Conservation (phyloP, 2,113 vertebrate species). For the Prolemur simus region DNA sequence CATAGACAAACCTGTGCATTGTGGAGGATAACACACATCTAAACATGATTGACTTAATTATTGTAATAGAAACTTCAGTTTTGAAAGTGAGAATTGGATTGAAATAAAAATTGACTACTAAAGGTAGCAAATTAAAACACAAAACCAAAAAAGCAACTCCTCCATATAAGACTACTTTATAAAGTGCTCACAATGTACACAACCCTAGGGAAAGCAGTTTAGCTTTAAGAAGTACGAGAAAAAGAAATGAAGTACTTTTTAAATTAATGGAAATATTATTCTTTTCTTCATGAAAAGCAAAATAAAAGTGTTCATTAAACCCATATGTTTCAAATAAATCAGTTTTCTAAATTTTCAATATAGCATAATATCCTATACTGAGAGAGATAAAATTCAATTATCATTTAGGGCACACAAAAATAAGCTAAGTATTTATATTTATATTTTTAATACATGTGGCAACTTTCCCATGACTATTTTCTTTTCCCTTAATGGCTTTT, state of each 20-base stretch:
- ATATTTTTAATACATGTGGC: constrained; percentile 54
- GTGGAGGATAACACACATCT: not conserved
- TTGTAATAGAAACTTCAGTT: not conserved
- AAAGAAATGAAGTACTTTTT: constrained; percentile 43
- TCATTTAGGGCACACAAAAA: constrained; percentile 59
- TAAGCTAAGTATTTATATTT: constrained; percentile 67
- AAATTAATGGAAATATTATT: constrained; percentile 49
- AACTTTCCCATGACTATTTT: constrained; percentile 68
- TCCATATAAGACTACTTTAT: not conserved
- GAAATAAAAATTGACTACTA: constrained; percentile 28
- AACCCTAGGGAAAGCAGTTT: not conserved
- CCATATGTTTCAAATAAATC: constrained; percentile 67
- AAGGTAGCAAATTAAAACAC: not conserved
- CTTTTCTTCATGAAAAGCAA: constrained; percentile 52
- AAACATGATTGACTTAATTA: not conserved
- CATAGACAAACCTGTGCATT: not conserved
- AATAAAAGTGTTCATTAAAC: constrained; percentile 62
- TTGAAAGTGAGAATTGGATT: not conserved
- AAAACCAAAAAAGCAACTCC: not conserved
- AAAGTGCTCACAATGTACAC: not conserved
- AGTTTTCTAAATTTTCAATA: constrained; percentile 58
- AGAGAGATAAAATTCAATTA: constrained; percentile 63
- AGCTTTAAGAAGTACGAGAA: constrained; percentile 8
- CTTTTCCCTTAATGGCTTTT: constrained; percentile 63
- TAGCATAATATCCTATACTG: constrained; percentile 42